Conservation (phyloP, 2,888 invertebrate genomes). For the Scelioninae gen. 1 region DNA sequence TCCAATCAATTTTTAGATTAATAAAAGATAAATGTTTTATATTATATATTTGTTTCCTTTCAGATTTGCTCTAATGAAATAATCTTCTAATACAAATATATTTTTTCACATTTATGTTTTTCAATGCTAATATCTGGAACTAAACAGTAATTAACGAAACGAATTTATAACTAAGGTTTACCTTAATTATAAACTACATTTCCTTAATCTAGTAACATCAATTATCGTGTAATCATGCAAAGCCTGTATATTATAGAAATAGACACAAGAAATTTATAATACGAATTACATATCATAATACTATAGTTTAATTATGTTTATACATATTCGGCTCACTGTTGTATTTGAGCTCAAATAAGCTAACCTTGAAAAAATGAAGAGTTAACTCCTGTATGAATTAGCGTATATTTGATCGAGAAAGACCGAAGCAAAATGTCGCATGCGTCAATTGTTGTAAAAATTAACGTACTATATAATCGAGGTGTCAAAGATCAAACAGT, state of each 20-base stretch:
- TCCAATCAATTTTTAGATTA: too few species aligned
- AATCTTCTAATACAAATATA: neutral
- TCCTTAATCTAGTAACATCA: conserved; percentile 36
- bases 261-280: conserved; percentile 51
- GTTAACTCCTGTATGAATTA: conserved; percentile 33
- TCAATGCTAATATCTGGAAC: conserved; percentile 34
- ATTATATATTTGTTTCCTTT: too few species aligned
- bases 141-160: conserved; percentile 15
- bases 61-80: neutral
- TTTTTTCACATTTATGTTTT: neutral
- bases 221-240: conserved; percentile 35
- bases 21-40: too few species aligned
- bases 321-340: conserved; percentile 36
- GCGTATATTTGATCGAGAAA: conserved; percentile 12
- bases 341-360: conserved; percentile 49
- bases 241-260: conserved; percentile 52
- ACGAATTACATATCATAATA: conserved; percentile 53
- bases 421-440: conserved; percentile 30
- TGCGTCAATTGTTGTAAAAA: conserved; percentile 17
- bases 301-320: conserved; percentile 50
- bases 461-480: conserved; percentile 5
- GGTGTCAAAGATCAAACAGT: conserved; percentile 27
- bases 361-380: conserved; percentile 18
- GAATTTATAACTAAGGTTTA: conserved; percentile 37
- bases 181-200: conserved; percentile 21